phyloP scores from a whole-genome alignment of 64 coral and sea anemone genomes.

The Pachyseris speciosa region DNA sequence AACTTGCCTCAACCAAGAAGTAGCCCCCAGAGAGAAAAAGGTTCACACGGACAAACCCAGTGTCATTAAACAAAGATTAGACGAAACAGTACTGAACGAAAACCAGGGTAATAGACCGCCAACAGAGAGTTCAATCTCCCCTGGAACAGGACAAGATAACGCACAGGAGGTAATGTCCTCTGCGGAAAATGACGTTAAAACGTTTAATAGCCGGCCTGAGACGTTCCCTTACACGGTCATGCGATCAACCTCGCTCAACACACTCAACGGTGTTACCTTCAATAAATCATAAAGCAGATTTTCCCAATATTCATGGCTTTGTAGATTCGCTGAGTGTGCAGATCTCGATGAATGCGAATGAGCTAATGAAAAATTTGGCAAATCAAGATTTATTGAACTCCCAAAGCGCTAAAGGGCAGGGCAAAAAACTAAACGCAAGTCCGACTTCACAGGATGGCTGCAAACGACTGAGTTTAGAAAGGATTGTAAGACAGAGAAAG shows the following conservation, averaged over 20 bases:
- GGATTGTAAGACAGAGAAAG: not conserved
- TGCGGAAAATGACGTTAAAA: not conserved
- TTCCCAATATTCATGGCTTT: not conserved
- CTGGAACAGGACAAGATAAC: not conserved
- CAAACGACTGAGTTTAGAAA: not conserved
- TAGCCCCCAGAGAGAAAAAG: not conserved
- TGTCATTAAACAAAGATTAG: not conserved
- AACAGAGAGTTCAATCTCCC: not conserved
- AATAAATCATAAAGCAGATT: not conserved
- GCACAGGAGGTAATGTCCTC: not conserved
- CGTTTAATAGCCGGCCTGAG: not conserved
- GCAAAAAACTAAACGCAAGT: not conserved
- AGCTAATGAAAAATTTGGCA: not conserved
- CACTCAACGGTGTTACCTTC: not conserved
- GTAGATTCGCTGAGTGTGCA: not conserved
- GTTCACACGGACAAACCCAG: not conserved
- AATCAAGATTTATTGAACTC: not conserved
- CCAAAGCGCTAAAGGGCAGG: not conserved
- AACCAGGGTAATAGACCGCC: not conserved
- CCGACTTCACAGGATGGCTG: not conserved
- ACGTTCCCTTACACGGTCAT: not conserved
- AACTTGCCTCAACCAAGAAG: not conserved
- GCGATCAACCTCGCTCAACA: not conserved
- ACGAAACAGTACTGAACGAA: not conserved
- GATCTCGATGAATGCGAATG: not conserved